A percentile compares a stretch with the other conserved stretches of the same genome.
phyloP scores from a whole-genome alignment of 2,113 vertebrate genomes.

The Desmodus rotundus region DNA sequence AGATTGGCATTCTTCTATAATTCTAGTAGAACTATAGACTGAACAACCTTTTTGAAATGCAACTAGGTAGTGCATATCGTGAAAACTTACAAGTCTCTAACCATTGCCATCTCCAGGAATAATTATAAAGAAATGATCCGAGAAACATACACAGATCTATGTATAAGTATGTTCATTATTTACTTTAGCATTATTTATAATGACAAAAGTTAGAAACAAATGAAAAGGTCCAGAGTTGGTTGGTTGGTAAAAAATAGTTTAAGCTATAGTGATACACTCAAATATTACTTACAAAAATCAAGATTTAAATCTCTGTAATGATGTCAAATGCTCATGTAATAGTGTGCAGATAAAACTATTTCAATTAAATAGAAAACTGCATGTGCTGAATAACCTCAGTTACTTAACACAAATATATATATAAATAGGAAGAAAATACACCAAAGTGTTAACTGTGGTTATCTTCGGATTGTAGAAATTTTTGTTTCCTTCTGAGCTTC shows the following conservation, averaged over 20 bases:
- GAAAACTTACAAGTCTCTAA: background rate
- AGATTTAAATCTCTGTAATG: background rate
- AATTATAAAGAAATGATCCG: background rate
- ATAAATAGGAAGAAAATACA: background rate
- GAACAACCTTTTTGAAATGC: background rate
- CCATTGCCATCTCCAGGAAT: background rate
- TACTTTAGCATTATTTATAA: background rate
- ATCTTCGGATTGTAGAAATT: slow-evolving; percentile 32
- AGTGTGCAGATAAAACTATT: background rate
- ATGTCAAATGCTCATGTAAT: background rate
- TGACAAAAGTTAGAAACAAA: background rate
- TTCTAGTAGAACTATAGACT: background rate
- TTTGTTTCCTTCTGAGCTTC: slow-evolving; percentile 28
- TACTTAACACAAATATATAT: background rate
- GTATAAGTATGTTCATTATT: background rate
- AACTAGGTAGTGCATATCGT: background rate
- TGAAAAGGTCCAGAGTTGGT: background rate
- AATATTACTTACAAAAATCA: background rate
- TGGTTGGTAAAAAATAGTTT: slow-evolving; percentile 18
- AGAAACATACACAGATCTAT: background rate
- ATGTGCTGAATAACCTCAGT: background rate
- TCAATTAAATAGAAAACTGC: background rate
- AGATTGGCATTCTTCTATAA: background rate
- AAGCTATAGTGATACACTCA: background rate
- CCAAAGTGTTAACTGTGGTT: background rate